Base-by-base conservation (phyloP, 2,888 invertebrate species). In the Glyphotaelius pellucidus region DNA sequence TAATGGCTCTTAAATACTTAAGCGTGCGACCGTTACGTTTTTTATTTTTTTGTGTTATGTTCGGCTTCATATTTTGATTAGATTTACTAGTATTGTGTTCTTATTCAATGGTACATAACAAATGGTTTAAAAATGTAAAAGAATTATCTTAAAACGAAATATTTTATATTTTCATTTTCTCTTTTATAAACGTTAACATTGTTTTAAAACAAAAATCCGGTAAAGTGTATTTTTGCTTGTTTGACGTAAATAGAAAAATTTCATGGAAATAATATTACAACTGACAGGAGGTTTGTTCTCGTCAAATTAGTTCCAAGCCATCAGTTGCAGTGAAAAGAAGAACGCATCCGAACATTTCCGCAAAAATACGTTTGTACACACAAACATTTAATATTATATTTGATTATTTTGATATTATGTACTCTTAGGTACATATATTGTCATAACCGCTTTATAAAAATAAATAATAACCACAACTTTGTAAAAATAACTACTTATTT, bases 231-330 rank as follows among this genome's bases (percentile, higher is more conserved):
- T 67, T 67, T 67, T 67, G 67, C 9, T n/a, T 67, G 67, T 83
- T 32, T 83, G 83, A 83, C 35, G 35, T 83, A 83, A 35, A 83
- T 35, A 83, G 83, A 83, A 83, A 83, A 9, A 83, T 83, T 83
- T 25, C 35, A 83, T 35, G 25, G 25, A 35, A 35, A 35, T 14
- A 83, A 83, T 32, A 83, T 83, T 67, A 67, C 9, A 83, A 91
- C 96, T 96, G 96, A 96, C 96, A 96, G 96, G 96, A 96, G 96
- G 96, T 96, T 96, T 96, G 96, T 96, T 96, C 96, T 96, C 83
- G 35, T 95, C 95, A 95, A 95, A 96, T 96, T 96, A 96, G 96
- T 96, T 95, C 95, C 95, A 95, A 95, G 94, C 96, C 96, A 96
- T 96, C 96, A 96, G 95, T 95, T 95, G 94, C 96, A 96, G 96